Evolutionary conservation across 2,797 vertebrate genomes (phyloP), one percentile per base, ranked within the genome.

Genomic region (Poecilia velifera): DNA sequence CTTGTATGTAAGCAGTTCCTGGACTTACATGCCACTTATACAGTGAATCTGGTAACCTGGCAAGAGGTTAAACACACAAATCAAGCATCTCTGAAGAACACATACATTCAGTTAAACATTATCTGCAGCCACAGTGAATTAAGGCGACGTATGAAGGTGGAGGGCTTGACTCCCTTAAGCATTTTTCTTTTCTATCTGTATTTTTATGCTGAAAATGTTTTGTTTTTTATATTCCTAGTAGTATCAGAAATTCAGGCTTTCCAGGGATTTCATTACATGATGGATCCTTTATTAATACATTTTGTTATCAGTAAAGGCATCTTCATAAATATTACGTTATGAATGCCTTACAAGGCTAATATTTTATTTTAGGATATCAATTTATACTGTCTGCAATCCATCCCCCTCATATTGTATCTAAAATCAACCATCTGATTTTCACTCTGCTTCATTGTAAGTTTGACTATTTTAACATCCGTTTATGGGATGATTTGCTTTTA

Each of bases 391-490:
- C 53, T 62, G 57, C 6, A 72, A 49, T 47, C 28, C 31, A 73
- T 9, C 18, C 3, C 1, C 28, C 25, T 43, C 13, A 46, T 25
- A 6, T 41, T 20, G 31, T 31, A 47, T 49, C 28, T 76, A 36
- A 62, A 43, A 73, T n/a, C 22, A 34, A 7, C 71, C 1, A n/a
- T 28, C 25, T 59, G 31, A 70, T 14, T 28, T 49, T 22, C 41
- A 6, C 34, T 77, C 0, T 36, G 71, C 25, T 25, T 72, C n/a
- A 55, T 43, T 22, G 25, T 16, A 43, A 36, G 36, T 36, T 46
- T 31, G n/a, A 28, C 79, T 89, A 25, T 78, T 84, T 76, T 74
- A 62, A 68, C 71, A 77, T 53, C 73, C 43, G 55, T 39, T 80
- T 66, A 22, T 77, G 28, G 34, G 72, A 55, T 25, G 14, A 49